Evolutionary conservation across 2,888 invertebrate genomes (phyloP).

Genomic region (Anorthoa munda): DNA sequence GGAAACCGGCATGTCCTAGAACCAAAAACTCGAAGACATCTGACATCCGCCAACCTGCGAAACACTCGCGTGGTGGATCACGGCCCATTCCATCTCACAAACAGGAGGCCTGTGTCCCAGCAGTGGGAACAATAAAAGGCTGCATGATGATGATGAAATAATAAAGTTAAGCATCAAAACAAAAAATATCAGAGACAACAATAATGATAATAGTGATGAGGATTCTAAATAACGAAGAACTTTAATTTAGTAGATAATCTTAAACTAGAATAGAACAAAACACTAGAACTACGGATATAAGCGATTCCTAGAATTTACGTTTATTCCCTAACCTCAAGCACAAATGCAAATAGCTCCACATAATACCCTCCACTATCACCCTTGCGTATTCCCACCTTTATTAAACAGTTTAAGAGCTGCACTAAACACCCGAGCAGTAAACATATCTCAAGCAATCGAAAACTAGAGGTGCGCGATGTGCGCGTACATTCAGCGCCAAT

Average conservation of each 20-base stretch:
- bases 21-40: too few relatives aligned
- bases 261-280: not conserved
- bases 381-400: slow-evolving; percentile 41
- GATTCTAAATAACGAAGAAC: not conserved
- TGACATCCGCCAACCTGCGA: too few relatives aligned
- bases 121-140: too few relatives aligned
- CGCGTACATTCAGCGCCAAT: slow-evolving; percentile 60
- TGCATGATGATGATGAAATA: too few relatives aligned
- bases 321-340: slow-evolving; percentile 6
- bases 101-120: too few relatives aligned
- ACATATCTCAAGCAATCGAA: slow-evolving; percentile 73
- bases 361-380: slow-evolving; percentile 6
- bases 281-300: not conserved
- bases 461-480: slow-evolving; percentile 69
- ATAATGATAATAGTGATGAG: too few relatives aligned
- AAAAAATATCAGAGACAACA: too few relatives aligned
- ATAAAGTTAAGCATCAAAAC: too few relatives aligned
- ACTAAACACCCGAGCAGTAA: slow-evolving; percentile 65
- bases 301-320: slow-evolving; percentile 12
- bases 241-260: not conserved
- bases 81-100: too few relatives aligned
- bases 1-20: too few relatives aligned
- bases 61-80: too few relatives aligned
- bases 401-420: slow-evolving; percentile 60
- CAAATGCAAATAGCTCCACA: slow-evolving; percentile 13